Percentiles rank a stretch among this genome's conserved stretches.
Evolutionary conservation across 2,113 vertebrate genomes (phyloP).

Genomic region (Amphiprion percula): DNA sequence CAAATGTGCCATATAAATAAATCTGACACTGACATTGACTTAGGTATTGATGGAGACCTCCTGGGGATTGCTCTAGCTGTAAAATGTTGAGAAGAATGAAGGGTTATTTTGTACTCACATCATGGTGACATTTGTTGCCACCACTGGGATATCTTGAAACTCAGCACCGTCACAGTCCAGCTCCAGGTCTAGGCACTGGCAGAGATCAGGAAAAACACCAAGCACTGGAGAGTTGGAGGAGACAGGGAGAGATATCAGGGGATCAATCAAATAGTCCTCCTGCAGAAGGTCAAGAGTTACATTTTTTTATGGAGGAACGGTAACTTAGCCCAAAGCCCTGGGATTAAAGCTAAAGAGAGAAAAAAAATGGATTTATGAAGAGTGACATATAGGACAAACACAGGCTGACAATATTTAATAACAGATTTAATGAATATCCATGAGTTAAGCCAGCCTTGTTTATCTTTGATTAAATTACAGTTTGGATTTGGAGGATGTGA

Average conservation of each 20-base stretch:
- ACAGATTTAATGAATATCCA: constrained; percentile 16
- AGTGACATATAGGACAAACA: background rate
- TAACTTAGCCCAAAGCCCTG: background rate
- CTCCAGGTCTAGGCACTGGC: constrained; percentile 89
- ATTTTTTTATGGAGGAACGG: background rate
- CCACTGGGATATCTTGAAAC: constrained; percentile 86
- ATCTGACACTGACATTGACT: too few relatives aligned
- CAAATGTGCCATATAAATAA: too few relatives aligned
- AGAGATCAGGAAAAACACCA: constrained; percentile 85
- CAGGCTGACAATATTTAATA: background rate
- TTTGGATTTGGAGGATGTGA: background rate
- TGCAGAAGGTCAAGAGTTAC: constrained; percentile 9
- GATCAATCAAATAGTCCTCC: constrained; percentile 5
- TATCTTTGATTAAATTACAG: constrained; percentile 14
- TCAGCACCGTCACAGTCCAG: constrained; percentile 89
- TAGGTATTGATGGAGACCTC: background rate
- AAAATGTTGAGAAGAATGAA: background rate
- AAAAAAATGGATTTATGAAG: background rate
- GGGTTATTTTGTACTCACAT: constrained; percentile 88
- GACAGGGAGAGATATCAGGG: background rate
- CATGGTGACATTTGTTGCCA: constrained; percentile 91
- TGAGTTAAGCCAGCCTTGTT: constrained; percentile 25
- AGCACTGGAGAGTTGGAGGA: constrained; percentile 82
- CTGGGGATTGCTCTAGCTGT: background rate
- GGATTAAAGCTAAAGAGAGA: background rate